Conservation (phyloP, 2,888 invertebrate species). For the Cephus pygmeus region DNA sequence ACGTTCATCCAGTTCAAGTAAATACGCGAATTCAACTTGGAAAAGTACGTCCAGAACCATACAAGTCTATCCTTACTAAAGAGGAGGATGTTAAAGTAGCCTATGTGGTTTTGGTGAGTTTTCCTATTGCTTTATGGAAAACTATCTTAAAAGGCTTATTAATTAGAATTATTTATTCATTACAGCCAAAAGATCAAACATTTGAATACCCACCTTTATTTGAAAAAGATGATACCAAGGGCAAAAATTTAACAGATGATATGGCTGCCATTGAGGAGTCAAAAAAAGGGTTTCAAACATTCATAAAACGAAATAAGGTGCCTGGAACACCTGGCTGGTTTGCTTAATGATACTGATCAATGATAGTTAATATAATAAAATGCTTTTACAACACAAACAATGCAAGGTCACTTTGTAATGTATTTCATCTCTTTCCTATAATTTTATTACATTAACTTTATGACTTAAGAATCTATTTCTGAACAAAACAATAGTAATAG, state of each 20-base stretch:
- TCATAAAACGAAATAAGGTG: slow-evolving; percentile 74
- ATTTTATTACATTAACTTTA: neutral
- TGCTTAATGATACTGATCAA: neutral
- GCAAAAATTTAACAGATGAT: slow-evolving; percentile 71
- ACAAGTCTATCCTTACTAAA: slow-evolving; percentile 78
- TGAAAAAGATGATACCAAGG: slow-evolving; percentile 63
- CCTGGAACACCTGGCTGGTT: slow-evolving; percentile 82
- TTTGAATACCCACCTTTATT: slow-evolving; percentile 86
- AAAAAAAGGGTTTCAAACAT: slow-evolving; percentile 72
- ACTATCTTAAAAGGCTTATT: neutral
- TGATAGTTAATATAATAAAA: neutral
- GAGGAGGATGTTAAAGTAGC: slow-evolving; percentile 86
- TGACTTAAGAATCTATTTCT: neutral
- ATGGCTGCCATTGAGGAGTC: slow-evolving; percentile 73
- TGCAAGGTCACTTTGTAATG: neutral
- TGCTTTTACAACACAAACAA: neutral
- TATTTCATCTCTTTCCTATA: neutral
- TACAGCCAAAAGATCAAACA: slow-evolving; percentile 76
- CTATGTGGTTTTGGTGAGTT: slow-evolving; percentile 80
- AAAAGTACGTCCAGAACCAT: slow-evolving; percentile 71
- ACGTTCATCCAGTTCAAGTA: slow-evolving; percentile 82
- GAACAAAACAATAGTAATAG: neutral
- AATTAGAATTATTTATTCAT: slow-evolving; percentile 41
- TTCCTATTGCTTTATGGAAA: neutral
- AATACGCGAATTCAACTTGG: slow-evolving; percentile 81